These are phyloP conservation scores for Alsophila aescularia DNA, from an alignment of 2,888 invertebrate species.

Conservation along the genomic window DNA sequence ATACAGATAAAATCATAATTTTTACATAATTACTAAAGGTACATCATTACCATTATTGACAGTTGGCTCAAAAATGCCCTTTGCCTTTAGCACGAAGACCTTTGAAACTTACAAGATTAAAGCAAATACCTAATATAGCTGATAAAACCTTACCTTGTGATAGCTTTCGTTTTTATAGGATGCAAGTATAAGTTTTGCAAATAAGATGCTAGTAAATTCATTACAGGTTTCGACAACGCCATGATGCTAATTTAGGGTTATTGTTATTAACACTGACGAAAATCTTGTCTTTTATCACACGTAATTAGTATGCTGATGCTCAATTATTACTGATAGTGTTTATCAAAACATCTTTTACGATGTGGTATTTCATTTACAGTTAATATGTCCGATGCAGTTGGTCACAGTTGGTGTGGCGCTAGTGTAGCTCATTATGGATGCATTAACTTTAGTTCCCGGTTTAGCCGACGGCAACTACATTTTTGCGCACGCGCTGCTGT, in stretches of 20 bases:
- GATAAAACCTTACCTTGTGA: slow-evolving; percentile 87
- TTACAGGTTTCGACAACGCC: slow-evolving; percentile 89
- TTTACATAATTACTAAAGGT: not conserved
- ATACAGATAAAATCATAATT: no score
- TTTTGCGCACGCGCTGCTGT: slow-evolving; percentile 18
- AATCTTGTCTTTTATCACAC: slow-evolving; percentile 8
- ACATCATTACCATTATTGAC: not conserved
- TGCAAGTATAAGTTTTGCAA: slow-evolving; percentile 90
- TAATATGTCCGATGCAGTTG: not conserved
- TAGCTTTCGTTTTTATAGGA: slow-evolving; percentile 91
- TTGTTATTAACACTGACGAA: not conserved
- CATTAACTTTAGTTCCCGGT: slow-evolving; percentile 4
- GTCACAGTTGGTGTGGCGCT: slow-evolving; percentile 18
- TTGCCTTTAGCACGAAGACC: slow-evolving; percentile 18
- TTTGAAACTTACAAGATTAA: slow-evolving; percentile 16
- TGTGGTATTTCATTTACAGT: not conserved
- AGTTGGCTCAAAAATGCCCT: slow-evolving; percentile 6
- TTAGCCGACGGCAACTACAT: slow-evolving; percentile 2
- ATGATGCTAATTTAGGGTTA: slow-evolving; percentile 65
- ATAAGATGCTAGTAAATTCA: slow-evolving; percentile 88
- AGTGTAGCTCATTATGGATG: slow-evolving; percentile 5
- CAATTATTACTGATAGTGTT: slow-evolving; percentile 32
- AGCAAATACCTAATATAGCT: slow-evolving; percentile 48
- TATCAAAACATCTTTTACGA: slow-evolving; percentile 25
- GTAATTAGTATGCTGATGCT: slow-evolving; percentile 22